A percentile compares a stretch with the other conserved stretches of the same genome.
Evolutionary conservation across 1,140 invertebrate species (phyloP).

Genomic region (Zaprionus inermis): DNA sequence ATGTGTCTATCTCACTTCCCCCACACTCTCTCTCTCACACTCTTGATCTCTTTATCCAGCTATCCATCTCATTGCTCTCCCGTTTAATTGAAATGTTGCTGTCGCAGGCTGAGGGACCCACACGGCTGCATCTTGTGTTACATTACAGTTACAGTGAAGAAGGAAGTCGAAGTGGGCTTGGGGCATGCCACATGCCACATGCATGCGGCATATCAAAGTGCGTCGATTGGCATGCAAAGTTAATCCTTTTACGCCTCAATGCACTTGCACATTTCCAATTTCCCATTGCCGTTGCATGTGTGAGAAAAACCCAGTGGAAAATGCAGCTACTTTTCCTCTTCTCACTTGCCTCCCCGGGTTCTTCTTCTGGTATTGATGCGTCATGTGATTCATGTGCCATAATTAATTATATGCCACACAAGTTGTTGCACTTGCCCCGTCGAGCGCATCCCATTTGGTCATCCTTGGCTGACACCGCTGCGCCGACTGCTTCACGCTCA

Average conservation of each 20-base stretch:
- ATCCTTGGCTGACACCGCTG: conserved; percentile 50
- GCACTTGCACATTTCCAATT: conserved; percentile 26
- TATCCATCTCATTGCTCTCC: conserved; percentile 15
- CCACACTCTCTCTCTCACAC: neutral
- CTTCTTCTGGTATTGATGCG: conserved; percentile 25
- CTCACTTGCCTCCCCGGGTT: neutral
- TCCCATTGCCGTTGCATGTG: conserved; percentile 55
- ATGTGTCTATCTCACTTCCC: conserved; percentile 14
- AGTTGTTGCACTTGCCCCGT: conserved; percentile 25
- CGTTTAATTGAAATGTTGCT: conserved; percentile 77
- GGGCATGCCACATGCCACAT: conserved; percentile 26
- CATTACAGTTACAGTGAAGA: conserved; percentile 71
- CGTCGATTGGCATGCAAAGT: conserved; percentile 52
- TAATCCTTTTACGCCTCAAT: conserved; percentile 70
- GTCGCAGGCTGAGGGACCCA: conserved; percentile 55
- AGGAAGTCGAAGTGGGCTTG: conserved; percentile 21
- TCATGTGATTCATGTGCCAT: conserved; percentile 43
- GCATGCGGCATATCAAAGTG: conserved; percentile 36
- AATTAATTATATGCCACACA: conserved; percentile 53
- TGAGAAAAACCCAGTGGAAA: conserved; percentile 44
- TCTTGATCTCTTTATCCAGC: neutral
- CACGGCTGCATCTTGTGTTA: conserved; percentile 53
- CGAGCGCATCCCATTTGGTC: conserved; percentile 47
- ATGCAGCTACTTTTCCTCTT: neutral
- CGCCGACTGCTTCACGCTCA: conserved; percentile 58